A percentile compares a stretch with the other conserved stretches of the same genome.
phyloP scores from a whole-genome alignment of 2,113 vertebrate species.

The Candoia aspera region DNA sequence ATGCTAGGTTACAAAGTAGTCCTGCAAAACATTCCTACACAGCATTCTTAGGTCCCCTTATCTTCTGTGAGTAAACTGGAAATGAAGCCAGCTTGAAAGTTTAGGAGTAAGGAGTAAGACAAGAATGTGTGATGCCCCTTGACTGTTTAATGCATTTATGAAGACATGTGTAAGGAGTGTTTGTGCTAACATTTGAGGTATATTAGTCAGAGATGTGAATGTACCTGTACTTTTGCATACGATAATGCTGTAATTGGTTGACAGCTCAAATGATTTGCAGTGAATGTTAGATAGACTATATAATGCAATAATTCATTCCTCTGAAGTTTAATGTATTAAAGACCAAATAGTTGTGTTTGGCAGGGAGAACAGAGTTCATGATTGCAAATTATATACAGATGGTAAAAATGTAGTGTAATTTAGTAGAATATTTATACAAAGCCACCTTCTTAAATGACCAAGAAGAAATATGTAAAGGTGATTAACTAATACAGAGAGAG shows the following conservation, averaged over 20 bases:
- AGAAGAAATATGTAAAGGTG: neutral
- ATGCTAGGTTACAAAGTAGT: neutral
- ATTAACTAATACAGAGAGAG: neutral
- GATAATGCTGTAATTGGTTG: neutral
- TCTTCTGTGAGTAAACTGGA: neutral
- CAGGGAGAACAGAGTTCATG: neutral
- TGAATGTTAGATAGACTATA: neutral
- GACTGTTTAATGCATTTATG: neutral
- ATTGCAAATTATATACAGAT: neutral
- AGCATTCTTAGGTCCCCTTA: neutral
- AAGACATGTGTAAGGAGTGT: neutral
- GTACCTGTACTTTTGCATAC: neutral
- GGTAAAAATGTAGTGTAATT: neutral
- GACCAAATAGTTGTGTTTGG: neutral
- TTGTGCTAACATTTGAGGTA: neutral
- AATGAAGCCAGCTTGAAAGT: neutral
- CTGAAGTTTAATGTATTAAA: neutral
- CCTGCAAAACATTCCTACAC: neutral
- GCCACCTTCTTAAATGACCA: neutral
- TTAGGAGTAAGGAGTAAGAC: neutral
- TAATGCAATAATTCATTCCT: neutral
- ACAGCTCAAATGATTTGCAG: neutral
- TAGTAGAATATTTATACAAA: neutral
- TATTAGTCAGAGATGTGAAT: neutral
- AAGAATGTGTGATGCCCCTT: neutral